Evolutionary conservation across 2,888 invertebrate genomes (phyloP), one percentile per base, ranked within the genome.

Genomic region (Apantesis nais): DNA sequence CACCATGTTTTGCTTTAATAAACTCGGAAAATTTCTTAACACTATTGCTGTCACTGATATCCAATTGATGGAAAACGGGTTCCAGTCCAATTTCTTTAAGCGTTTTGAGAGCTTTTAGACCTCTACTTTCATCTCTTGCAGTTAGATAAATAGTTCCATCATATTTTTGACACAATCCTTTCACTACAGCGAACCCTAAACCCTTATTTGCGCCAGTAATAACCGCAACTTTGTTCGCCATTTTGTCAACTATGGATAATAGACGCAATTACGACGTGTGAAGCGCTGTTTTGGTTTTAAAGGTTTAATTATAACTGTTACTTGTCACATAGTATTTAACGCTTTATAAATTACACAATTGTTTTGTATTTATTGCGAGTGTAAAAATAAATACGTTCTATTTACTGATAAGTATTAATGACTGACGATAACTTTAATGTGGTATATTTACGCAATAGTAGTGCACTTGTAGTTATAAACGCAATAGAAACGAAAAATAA

Each of bases 161-260:
- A 86, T 96, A 97, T 86, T 95, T 95, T 79, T 96, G 89, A 82
- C 97, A 97, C 37, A 97, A 89, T n/a, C 95, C 96, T 89, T 96
- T 96, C 0, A 97, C 97, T 65, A 97, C 95, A 0, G 96, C 96
- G 80, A 95, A 96, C 19, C 97, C 97, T 71, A 97, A 95, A 1
- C 97, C 97, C 90, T 97, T 97, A 86, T 97, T 97, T 22, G 96
- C 91, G 16, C 97, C 97, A 2, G 97, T 97, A 14, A 97, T 97
- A 1, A 94, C 82, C n/a, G 94, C 94, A 31, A 95, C 85, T 88
- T 92, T 93, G 63, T 80, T 84, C 61, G 83, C 75, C 93, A 93
- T 93, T 25, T 29, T 73, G 78, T 86, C 48, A 22, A 29, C 16
- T 58, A 14, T 29, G 7, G 16, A 58, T 14, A 16, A 58, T 29